Base-by-base conservation (phyloP, 2,888 invertebrate genomes). In the Ophion obscuratus region DNA sequence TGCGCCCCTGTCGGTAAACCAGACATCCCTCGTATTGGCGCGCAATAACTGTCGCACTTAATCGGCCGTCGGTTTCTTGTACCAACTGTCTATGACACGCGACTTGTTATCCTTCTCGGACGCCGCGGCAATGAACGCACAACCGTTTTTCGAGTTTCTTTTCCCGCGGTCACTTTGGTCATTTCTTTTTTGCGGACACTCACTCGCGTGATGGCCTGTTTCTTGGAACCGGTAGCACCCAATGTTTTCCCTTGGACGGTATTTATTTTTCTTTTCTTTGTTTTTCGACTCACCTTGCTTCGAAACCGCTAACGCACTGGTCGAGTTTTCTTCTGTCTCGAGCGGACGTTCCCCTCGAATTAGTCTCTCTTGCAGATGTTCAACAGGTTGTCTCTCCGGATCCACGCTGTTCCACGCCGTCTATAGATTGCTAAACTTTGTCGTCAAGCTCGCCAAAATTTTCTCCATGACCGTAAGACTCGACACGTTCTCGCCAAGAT, bases 1-100 rank as follows among this genome's bases (percentile, higher is more conserved):
- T 27, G 84, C 85, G 7, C 88, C 88, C 40, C 88, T 77, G 85
- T 88, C 88, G 64, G 77, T 85, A 40, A 85, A 74, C 89, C 88
- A 89, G 36, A 70, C 64, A 24, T 88, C 89, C 4, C 81, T 81
- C n/a, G 67, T 14, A 67, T 88, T 84, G 67, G 66, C 84, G 27
- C 75, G 67, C 62, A 85, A 71, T 67, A 84, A 67, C 47, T 6
- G 47, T 6, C 79, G 31, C 11, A 47, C 14, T 11, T 76, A 2
- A 57, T 27, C 44, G n/a, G 20, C 10, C 7, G 17, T 47, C 24
- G 44, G 62, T 27, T 57, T 59, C 7, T 40, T 44, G n/a, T 73
- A 77, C 53, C 53, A 3, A 53, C 14, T 14, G 53, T 53, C 27
- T 27, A 1, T 27, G 2, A 1, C 2, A 11, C 53, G 14, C 53